Conservation (phyloP, 1,140 invertebrate genomes). For the Caenorhabditis elegans region DNA sequence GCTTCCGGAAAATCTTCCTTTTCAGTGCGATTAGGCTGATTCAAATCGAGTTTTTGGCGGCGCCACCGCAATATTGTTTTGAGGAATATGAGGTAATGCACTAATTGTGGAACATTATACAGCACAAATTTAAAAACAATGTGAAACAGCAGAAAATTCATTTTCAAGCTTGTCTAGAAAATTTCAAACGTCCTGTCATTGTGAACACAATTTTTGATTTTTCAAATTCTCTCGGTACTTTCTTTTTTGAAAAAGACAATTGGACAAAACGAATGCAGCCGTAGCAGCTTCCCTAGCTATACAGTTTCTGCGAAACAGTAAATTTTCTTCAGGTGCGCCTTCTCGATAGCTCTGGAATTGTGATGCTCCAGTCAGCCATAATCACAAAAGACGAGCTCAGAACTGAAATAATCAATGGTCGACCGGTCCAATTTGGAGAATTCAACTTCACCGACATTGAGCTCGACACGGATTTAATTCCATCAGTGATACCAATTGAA, state of each 20-base stretch:
- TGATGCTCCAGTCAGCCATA: constrained; percentile 50
- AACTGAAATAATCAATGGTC: constrained; percentile 52
- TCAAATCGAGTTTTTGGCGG: constrained; percentile 62
- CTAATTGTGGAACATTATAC: not conserved
- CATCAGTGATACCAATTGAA: constrained; percentile 64
- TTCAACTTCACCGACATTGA: constrained; percentile 63
- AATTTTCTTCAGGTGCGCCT: constrained; percentile 55
- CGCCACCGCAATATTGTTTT: constrained; percentile 65
- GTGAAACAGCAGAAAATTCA: too few relatives aligned
- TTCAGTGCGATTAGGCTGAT: constrained; percentile 52
- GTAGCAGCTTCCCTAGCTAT: too few relatives aligned
- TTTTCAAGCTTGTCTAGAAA: too few relatives aligned
- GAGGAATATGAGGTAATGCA: constrained; percentile 61
- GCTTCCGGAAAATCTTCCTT: constrained; percentile 59
- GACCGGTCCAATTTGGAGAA: constrained; percentile 55
- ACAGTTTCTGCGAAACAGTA: not conserved
- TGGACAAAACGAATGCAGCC: too few relatives aligned
- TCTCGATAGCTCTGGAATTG: constrained; percentile 56
- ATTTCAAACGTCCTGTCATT: too few relatives aligned
- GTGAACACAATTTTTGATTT: too few relatives aligned
- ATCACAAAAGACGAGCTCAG: constrained; percentile 53
- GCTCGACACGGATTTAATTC: constrained; percentile 59
- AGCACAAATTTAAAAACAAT: not conserved
- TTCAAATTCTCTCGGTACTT: too few relatives aligned
- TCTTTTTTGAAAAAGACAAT: too few relatives aligned